phyloP scores from a whole-genome alignment of 2,888 invertebrate species.

The Listrodromus nycthemerus region DNA sequence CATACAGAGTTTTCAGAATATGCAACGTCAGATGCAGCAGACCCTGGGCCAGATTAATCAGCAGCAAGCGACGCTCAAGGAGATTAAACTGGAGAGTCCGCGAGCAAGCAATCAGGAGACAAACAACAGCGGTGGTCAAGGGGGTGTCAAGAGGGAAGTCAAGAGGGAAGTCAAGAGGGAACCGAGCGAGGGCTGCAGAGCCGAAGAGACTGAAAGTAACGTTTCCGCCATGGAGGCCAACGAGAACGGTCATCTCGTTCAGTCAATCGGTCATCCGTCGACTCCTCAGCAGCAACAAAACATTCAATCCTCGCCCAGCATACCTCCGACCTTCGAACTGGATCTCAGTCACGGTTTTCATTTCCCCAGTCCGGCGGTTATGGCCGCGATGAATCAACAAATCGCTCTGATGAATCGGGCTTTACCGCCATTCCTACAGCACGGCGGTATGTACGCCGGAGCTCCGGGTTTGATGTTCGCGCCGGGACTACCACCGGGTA shows the following conservation, averaged over 20 bases:
- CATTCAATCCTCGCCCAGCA: conserved; percentile 76
- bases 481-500: conserved; percentile 78
- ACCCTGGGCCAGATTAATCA: conserved; percentile 76
- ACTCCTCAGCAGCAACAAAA: conserved; percentile 31
- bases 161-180: conserved; percentile 80
- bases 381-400: conserved; percentile 85
- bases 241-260: conserved; percentile 67
- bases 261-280: conserved; percentile 33
- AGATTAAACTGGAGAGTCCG: conserved; percentile 78
- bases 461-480: conserved; percentile 84
- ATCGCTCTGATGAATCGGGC: conserved; percentile 85
- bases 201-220: conserved; percentile 69
- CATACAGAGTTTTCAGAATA: conserved; percentile 80
- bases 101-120: conserved; percentile 66
- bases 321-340: conserved; percentile 79
- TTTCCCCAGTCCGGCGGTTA: conserved; percentile 84
- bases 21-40: conserved; percentile 82
- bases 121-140: conserved; percentile 71
- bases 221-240: conserved; percentile 60
- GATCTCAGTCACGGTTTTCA: conserved; percentile 82
- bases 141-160: conserved; percentile 79
- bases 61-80: conserved; percentile 71
- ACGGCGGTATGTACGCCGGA: conserved; percentile 84
- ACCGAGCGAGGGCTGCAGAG: conserved; percentile 78
- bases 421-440: conserved; percentile 85